Conservation (phyloP, 2,888 invertebrate species). For the Colostygia pectinataria region DNA sequence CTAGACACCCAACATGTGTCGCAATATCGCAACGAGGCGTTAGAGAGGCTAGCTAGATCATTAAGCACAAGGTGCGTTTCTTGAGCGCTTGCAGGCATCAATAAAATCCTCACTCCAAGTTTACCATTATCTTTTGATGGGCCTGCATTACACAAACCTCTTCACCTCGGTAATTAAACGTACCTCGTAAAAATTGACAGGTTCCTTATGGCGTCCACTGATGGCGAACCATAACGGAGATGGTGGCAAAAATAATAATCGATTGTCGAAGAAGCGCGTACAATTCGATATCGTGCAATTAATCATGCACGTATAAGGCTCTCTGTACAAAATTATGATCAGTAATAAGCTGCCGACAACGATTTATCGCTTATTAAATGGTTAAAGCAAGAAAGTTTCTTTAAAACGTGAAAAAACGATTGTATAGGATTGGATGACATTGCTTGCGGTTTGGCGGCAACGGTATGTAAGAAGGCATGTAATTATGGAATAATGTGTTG, state of each 20-base stretch:
- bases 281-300: slow-evolving; percentile 61
- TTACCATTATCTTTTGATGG: slow-evolving; percentile 27
- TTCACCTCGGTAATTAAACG: slow-evolving; percentile 30
- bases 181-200: slow-evolving; percentile 41
- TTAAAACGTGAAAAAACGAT: slow-evolving; percentile 16
- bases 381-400: slow-evolving; percentile 29
- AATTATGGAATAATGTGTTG: slow-evolving; percentile 2
- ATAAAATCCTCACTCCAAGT: slow-evolving; percentile 16
- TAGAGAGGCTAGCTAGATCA: not conserved
- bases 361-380: slow-evolving; percentile 52
- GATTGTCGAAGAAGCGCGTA: slow-evolving; percentile 54
- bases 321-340: slow-evolving; percentile 53
- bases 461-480: slow-evolving; percentile 1
- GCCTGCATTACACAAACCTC: slow-evolving; percentile 23
- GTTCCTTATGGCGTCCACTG: slow-evolving; percentile 16
- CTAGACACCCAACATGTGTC: no score
- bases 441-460: slow-evolving; percentile 2
- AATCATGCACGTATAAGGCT: slow-evolving; percentile 63
- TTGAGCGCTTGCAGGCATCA: not conserved
- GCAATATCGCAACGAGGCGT: not conserved
- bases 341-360: slow-evolving; percentile 56
- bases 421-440: slow-evolving; percentile 20
- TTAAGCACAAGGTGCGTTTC: not conserved
- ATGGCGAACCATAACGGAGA: slow-evolving; percentile 34
- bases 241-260: slow-evolving; percentile 50